Conservation (phyloP, 1,140 invertebrate species). For the Drosophila dunni region DNA sequence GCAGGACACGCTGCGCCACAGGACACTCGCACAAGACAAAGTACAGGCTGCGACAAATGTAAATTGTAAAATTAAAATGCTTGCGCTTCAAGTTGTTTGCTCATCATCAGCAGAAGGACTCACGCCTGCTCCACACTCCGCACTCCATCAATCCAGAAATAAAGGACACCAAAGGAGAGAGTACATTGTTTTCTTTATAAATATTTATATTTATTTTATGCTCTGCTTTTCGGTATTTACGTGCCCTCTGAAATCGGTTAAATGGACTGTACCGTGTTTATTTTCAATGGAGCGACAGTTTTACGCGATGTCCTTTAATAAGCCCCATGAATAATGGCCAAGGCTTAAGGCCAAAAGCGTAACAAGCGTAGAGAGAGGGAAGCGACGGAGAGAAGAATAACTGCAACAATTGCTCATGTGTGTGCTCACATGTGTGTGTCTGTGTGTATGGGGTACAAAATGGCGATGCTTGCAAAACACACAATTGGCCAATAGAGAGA, state of each 20-base stretch:
- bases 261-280: slow-evolving; percentile 79
- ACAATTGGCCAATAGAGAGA: slow-evolving; percentile 46
- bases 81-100: slow-evolving; percentile 52
- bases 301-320: slow-evolving; percentile 64
- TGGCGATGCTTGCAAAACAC: slow-evolving; percentile 41
- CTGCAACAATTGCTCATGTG: slow-evolving; percentile 31
- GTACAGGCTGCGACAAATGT: slow-evolving; percentile 48
- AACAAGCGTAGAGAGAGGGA: background rate
- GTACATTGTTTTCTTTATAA: slow-evolving; percentile 73
- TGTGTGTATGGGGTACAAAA: slow-evolving; percentile 48
- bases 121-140: slow-evolving; percentile 8
- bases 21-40: slow-evolving; percentile 26
- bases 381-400: background rate
- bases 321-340: slow-evolving; percentile 70
- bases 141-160: background rate
- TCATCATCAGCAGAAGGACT: slow-evolving; percentile 34
- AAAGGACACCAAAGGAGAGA: slow-evolving; percentile 34
- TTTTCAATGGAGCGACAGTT: slow-evolving; percentile 57
- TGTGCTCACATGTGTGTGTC: slow-evolving; percentile 42
- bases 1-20: slow-evolving; percentile 36
- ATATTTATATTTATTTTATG: slow-evolving; percentile 80
- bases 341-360: slow-evolving; percentile 41
- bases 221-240: slow-evolving; percentile 27
- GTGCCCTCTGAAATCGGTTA: slow-evolving; percentile 66
- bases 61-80: slow-evolving; percentile 50